Evolutionary conservation across 1,140 invertebrate genomes (phyloP).

Genomic region (Drosophila carrolli): DNA sequence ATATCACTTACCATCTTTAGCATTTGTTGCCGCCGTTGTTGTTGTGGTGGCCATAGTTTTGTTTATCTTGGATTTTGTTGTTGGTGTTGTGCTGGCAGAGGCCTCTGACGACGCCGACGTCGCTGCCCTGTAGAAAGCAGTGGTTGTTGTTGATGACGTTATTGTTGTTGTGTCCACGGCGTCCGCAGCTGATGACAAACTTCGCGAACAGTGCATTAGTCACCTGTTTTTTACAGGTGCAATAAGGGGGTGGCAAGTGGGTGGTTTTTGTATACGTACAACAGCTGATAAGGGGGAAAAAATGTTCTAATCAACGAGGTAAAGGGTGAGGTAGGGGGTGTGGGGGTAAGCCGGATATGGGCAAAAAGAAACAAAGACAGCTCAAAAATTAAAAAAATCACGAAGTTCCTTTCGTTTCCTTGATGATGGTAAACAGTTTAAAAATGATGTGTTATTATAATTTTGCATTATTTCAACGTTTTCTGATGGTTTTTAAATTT

Average conservation of each 20-base stretch:
- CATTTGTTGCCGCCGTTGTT: slow-evolving; percentile 55
- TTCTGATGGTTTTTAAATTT: too few relatives aligned
- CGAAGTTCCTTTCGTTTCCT: too few relatives aligned
- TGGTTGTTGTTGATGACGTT: slow-evolving; percentile 59
- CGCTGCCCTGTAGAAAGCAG: slow-evolving; percentile 60
- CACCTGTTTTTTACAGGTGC: slow-evolving; percentile 48
- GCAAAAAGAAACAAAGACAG: slow-evolving; percentile 13
- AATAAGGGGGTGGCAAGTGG: slow-evolving; percentile 16
- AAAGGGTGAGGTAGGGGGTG: not conserved
- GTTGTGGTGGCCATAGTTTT: slow-evolving; percentile 66
- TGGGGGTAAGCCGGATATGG: slow-evolving; percentile 21
- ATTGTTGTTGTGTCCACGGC: slow-evolving; percentile 73
- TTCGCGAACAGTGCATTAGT: slow-evolving; percentile 80
- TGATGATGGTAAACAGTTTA: too few relatives aligned
- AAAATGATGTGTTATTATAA: too few relatives aligned
- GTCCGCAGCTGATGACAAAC: slow-evolving; percentile 79
- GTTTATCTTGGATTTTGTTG: slow-evolving; percentile 28
- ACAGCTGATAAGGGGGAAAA: slow-evolving; percentile 40
- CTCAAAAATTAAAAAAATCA: not conserved
- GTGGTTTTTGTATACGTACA: slow-evolving; percentile 7
- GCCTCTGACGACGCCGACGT: slow-evolving; percentile 54
- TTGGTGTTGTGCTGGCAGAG: slow-evolving; percentile 69
- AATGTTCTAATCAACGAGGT: not conserved
- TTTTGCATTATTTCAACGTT: too few relatives aligned
- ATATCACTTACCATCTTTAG: slow-evolving; percentile 77